phyloP scores from a whole-genome alignment of 2,888 invertebrate genomes.

The Mesopsocus fuscifrons region DNA sequence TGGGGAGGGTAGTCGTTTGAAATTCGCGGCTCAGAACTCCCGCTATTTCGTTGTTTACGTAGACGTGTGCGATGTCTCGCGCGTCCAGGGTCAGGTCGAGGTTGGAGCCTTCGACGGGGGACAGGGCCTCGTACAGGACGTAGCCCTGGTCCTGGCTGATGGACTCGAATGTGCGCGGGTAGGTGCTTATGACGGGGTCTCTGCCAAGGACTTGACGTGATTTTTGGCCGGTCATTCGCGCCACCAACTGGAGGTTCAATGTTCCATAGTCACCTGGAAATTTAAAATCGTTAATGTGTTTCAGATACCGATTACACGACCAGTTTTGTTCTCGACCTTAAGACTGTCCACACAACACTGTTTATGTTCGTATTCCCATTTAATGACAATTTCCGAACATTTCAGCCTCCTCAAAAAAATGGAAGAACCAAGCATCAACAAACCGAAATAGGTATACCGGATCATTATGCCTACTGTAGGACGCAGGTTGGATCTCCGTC shows the following conservation, averaged over 20 bases:
- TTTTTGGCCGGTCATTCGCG: no score
- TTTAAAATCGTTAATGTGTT: no score
- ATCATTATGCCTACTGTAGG: no score
- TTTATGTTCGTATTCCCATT: conserved; percentile 14
- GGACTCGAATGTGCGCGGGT: conserved; percentile 41
- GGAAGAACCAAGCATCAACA: no score
- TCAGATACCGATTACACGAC: conserved; percentile 24
- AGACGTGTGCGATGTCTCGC: conserved; percentile 49
- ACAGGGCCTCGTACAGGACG: conserved; percentile 37
- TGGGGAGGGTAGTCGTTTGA: neutral
- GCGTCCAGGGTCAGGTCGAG: conserved; percentile 22
- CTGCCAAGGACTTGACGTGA: no score
- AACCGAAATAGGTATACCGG: no score
- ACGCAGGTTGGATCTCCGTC: no score
- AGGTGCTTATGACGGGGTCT: no score
- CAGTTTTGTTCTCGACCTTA: conserved; percentile 65
- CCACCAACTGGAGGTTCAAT: no score
- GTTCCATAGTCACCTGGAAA: no score
- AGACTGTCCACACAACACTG: no score
- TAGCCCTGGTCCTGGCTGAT: conserved; percentile 40
- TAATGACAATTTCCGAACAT: conserved; percentile 12
- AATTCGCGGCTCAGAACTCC: neutral
- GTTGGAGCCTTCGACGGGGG: conserved; percentile 21
- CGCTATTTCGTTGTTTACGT: conserved; percentile 29
- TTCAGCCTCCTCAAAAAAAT: no score